These are phyloP conservation scores for Ganaspis brasiliensis DNA, from an alignment of 2,888 invertebrate species.

Conservation along the genomic window DNA sequence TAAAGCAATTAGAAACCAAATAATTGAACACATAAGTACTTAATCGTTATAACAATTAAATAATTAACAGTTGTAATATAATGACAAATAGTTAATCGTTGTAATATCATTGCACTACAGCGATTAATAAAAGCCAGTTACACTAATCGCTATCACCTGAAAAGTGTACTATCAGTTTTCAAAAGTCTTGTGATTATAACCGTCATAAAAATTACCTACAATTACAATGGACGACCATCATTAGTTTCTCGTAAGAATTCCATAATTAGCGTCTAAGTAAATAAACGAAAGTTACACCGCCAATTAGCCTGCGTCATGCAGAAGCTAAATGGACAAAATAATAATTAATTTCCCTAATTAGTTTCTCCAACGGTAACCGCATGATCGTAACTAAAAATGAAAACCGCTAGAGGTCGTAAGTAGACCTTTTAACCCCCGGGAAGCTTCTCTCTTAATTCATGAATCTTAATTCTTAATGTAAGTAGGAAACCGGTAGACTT, in stretches of 20 bases:
- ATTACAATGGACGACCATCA: constrained; percentile 8
- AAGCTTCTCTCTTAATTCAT: constrained; percentile 13
- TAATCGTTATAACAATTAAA: too few relatives aligned
- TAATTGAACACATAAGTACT: too few relatives aligned
- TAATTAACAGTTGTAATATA: too few relatives aligned
- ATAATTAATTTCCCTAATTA: constrained; percentile 39
- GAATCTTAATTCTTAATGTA: neutral
- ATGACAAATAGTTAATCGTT: too few relatives aligned
- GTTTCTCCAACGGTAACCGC: constrained; percentile 19
- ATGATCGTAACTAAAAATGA: constrained; percentile 7
- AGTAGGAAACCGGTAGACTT: constrained; percentile 50
- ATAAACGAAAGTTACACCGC: constrained; percentile 35
- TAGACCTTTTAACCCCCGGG: constrained; percentile 23
- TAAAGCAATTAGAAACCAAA: too few relatives aligned
- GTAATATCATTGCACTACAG: too few relatives aligned
- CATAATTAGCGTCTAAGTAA: constrained; percentile 32
- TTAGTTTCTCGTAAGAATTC: constrained; percentile 10
- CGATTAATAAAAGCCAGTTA: too few relatives aligned
- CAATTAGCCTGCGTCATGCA: constrained; percentile 43
- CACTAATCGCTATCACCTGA: too few relatives aligned
- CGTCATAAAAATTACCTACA: neutral
- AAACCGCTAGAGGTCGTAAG: constrained; percentile 24
- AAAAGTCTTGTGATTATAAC: neutral
- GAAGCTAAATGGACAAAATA: constrained; percentile 26
- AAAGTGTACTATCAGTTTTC: too few relatives aligned